Conservation (phyloP, 2,888 invertebrate species). For the Syrphus vitripennis region DNA sequence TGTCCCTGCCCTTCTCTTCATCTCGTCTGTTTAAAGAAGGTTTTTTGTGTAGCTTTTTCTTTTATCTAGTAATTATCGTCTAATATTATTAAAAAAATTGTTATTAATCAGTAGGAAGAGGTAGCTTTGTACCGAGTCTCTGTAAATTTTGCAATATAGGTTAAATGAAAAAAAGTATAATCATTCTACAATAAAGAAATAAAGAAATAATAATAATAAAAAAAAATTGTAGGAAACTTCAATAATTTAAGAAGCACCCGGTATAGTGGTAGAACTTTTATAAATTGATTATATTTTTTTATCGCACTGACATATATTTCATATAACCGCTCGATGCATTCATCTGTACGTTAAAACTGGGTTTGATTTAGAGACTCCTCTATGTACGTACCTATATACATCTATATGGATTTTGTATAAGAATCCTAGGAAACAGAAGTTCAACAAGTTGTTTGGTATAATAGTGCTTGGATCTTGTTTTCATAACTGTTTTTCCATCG, state of each 20-base stretch:
- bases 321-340: background rate
- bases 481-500: background rate
- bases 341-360: slow-evolving; percentile 3
- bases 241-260: background rate
- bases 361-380: slow-evolving; percentile 24
- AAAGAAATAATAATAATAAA: too few relatives aligned
- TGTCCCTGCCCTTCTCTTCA: too few relatives aligned
- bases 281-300: background rate
- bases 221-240: too few relatives aligned
- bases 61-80: too few relatives aligned
- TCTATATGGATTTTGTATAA: background rate
- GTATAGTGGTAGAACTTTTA: background rate
- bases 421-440: background rate
- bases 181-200: too few relatives aligned
- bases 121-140: too few relatives aligned
- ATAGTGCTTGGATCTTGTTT: slow-evolving; percentile 10
- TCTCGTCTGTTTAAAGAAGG: too few relatives aligned
- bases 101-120: too few relatives aligned
- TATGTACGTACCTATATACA: background rate
- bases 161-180: too few relatives aligned
- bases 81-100: too few relatives aligned
- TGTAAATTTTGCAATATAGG: too few relatives aligned
- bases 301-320: background rate
- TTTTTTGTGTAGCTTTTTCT: too few relatives aligned
- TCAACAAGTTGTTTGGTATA: slow-evolving; percentile 21